phyloP scores from a whole-genome alignment of 2,797 vertebrate genomes.

The Phoebastria nigripes region DNA sequence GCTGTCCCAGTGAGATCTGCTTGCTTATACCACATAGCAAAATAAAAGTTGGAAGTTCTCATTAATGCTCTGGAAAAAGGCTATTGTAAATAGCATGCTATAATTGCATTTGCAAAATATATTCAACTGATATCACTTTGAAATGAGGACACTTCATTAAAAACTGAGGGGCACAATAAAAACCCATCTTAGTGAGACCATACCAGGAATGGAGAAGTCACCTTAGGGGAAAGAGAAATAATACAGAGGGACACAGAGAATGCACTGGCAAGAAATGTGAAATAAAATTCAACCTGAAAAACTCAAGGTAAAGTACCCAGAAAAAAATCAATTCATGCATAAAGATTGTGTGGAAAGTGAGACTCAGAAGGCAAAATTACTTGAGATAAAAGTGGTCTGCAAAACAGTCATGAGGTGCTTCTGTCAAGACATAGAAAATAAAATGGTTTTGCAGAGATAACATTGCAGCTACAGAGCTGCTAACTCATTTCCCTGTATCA shows the following conservation, averaged over 20 bases:
- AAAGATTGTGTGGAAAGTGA: background rate
- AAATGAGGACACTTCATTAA: background rate
- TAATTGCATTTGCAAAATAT: slow-evolving; percentile 10
- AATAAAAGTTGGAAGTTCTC: background rate
- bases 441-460: background rate
- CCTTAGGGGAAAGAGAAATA: background rate
- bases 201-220: background rate
- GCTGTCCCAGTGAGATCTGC: background rate
- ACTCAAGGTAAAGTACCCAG: background rate
- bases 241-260: background rate
- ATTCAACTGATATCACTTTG: background rate
- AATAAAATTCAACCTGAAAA: background rate
- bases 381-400: background rate
- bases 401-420: background rate
- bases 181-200: background rate
- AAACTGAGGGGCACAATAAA: background rate
- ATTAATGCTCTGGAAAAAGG: background rate
- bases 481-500: background rate
- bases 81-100: background rate
- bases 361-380: background rate
- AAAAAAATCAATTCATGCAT: background rate
- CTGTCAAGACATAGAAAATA: background rate
- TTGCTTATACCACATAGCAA: background rate
- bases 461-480: background rate
- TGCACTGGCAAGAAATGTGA: background rate